Evolutionary conservation across 2,797 vertebrate genomes (phyloP).

Genomic region (Prionace glauca): DNA sequence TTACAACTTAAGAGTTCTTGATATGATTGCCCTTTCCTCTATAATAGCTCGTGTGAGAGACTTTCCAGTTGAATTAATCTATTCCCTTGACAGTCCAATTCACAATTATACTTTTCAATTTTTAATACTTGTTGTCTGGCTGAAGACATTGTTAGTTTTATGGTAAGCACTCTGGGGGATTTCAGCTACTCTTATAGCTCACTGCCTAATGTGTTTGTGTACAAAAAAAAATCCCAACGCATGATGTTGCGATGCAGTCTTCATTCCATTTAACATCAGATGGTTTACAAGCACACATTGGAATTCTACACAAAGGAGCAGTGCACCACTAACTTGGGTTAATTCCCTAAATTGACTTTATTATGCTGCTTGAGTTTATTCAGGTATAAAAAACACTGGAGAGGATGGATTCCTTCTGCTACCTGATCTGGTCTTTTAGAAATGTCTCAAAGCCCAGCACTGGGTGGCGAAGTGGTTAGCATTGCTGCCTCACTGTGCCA

Average conservation of each 20-base stretch:
- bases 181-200: neutral
- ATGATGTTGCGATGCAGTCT: neutral
- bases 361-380: neutral
- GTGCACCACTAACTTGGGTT: neutral
- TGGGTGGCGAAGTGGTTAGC: too few relatives aligned
- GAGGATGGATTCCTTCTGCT: neutral
- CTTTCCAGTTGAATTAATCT: neutral
- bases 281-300: neutral
- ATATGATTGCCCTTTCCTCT: neutral
- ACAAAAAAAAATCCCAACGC: neutral
- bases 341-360: neutral
- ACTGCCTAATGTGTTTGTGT: neutral
- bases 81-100: neutral
- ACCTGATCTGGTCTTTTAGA: neutral
- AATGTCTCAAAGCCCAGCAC: neutral
- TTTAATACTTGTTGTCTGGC: conserved; percentile 2
- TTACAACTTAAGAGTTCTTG: neutral
- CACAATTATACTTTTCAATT: neutral
- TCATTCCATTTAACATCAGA: neutral
- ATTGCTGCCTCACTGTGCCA: too few relatives aligned
- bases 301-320: neutral
- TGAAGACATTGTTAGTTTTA: conserved; percentile 5
- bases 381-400: neutral
- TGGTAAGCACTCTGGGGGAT: neutral
- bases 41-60: neutral